Base-by-base conservation (phyloP, 2,113 vertebrate genomes). In the Corythoichthys haematopterus region DNA sequence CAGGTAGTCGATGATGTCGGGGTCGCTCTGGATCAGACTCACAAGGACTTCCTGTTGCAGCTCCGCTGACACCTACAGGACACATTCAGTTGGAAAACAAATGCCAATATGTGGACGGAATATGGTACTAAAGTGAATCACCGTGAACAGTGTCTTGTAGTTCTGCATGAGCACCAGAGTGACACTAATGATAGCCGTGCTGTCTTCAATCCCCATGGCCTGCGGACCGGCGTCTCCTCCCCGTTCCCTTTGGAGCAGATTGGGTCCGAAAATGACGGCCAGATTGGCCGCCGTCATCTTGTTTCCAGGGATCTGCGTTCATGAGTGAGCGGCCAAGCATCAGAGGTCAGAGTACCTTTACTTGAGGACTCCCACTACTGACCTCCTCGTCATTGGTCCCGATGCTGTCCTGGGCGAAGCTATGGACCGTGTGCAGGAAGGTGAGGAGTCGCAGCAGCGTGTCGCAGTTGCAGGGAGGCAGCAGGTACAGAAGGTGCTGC, bases 281-380 rank as follows among this genome's bases (percentile, higher is more conserved):
- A 98, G 80, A 81, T 98, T 98, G 0, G 89, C 91, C 0, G 88
- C 88, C 0, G 96, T 98, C 96, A 98, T 98, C 81, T 95, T 95
- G 82, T 98, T 98, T 3, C 96, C 96, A 2, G 88, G 80, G 64
- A 97, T 83, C 96, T 98, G 65, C 40, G 40, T n/a, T 51, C 6
- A 2, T 12, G 16, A 7, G 1, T 12, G 16, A 38, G 16, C 2
- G 20, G 20, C 20, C 20, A 28, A 28, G 20, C 20, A 28, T 28
- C 20, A 40, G 38, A 40, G 38, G 6, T 40, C 38, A 40, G 38
- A 40, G 38, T 40, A 40, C 3, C 20, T 28, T 28, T 28, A 28
- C 20, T 28, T 28, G 20, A 28, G 20, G 20, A 28, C 20, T 28
- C 20, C 28, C 5, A 4, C 2, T 4, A 15, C 48, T 1, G 66